Conservation (phyloP, 2,113 vertebrate species). For the Vulpes ferrilata region DNA sequence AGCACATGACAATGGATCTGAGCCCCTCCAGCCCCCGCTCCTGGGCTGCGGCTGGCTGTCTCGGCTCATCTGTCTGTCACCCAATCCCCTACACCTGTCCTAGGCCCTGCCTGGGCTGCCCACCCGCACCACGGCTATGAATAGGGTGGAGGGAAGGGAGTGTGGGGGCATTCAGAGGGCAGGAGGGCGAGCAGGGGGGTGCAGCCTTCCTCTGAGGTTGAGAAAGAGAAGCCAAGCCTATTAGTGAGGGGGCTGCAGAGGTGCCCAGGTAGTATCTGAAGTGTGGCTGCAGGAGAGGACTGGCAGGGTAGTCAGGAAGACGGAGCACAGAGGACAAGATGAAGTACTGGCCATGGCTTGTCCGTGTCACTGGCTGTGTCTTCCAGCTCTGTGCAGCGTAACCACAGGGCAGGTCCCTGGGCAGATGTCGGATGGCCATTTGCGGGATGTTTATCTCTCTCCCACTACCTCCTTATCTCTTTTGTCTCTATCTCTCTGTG, state of each 20-base stretch:
- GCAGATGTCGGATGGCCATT: background rate
- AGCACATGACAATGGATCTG: constrained; percentile 84
- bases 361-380: background rate
- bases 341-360: background rate
- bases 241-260: background rate
- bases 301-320: background rate
- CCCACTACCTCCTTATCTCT: background rate
- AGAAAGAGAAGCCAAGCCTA: background rate
- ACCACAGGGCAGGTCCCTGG: background rate
- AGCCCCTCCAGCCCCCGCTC: constrained; percentile 67
- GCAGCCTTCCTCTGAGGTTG: background rate
- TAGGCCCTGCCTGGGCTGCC: constrained; percentile 85
- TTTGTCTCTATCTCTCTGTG: background rate
- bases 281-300: too few relatives aligned
- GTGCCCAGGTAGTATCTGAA: background rate
- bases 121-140: constrained; percentile 89
- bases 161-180: constrained; percentile 70
- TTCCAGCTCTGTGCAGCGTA: background rate
- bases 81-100: constrained; percentile 93
- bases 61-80: constrained; percentile 92
- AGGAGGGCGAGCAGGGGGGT: background rate
- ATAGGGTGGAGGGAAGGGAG: constrained; percentile 84
- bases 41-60: constrained; percentile 79
- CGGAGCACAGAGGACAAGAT: background rate
- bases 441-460: background rate